A percentile compares a stretch with the other conserved stretches of the same genome.
Conservation (phyloP, 2,888 invertebrate genomes). For the Chorisops tibialis region DNA sequence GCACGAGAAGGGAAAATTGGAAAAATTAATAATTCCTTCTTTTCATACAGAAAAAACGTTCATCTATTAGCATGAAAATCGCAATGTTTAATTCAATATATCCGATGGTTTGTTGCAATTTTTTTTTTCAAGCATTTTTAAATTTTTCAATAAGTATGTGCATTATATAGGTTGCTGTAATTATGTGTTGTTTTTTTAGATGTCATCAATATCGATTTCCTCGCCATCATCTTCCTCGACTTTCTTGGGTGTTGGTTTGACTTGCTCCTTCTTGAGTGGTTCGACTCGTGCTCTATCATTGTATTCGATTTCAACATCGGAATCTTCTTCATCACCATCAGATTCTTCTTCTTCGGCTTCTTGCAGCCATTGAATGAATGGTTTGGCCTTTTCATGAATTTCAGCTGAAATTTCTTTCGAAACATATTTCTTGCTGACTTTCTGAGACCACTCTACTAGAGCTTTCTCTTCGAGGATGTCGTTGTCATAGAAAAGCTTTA, state of each 20-base stretch:
- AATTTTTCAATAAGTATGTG: no score
- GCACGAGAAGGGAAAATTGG: no score
- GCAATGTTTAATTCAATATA: no score
- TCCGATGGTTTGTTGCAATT: no score
- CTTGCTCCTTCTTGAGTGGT: slow-evolving; percentile 61
- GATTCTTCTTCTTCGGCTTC: slow-evolving; percentile 94
- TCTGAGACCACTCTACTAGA: slow-evolving; percentile 92
- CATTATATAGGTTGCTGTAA: no score
- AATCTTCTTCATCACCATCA: slow-evolving; percentile 70
- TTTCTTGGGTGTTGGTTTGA: slow-evolving; percentile 50
- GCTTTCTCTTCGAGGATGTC: slow-evolving; percentile 95
- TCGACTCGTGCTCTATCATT: slow-evolving; percentile 79
- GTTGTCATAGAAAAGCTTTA: slow-evolving; percentile 89
- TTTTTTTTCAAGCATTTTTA: no score
- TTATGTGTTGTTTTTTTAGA: slow-evolving; percentile 58
- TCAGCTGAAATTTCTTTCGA: slow-evolving; percentile 85
- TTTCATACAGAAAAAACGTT: no score
- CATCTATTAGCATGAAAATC: no score
- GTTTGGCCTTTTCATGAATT: slow-evolving; percentile 86
- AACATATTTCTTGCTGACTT: slow-evolving; percentile 93
- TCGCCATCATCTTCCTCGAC: slow-evolving; percentile 67
- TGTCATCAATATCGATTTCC: slow-evolving; percentile 91
- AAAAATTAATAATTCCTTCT: no score
- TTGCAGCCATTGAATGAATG: slow-evolving; percentile 94
- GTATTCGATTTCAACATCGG: slow-evolving; percentile 76